Base-by-base conservation (phyloP, 2,113 vertebrate genomes). In the Murina feae region DNA sequence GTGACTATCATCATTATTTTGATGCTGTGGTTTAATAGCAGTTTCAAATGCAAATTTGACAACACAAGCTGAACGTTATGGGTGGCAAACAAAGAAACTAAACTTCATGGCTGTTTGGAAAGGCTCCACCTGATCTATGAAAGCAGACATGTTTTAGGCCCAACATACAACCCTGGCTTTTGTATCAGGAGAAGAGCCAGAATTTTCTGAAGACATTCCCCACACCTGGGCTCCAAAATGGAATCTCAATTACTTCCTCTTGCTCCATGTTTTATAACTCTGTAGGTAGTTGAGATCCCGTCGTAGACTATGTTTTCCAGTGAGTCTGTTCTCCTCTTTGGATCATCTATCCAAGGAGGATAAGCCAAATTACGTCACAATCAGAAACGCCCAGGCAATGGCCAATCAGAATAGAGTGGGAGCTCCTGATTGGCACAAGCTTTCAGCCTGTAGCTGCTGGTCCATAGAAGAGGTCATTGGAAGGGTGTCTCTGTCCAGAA, bases 21-120 rank as follows among this genome's bases (percentile, higher is more conserved):
- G 93, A 75, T 68, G 96, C 79, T 76, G 39, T 9, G 12, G 60
- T 93, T 96, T 97, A 95, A 97, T 90, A 97, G 93, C n/a, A 5
- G 72, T 89, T 98, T 98, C 97, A 97, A 97, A 97, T 98, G 98
- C 96, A 98, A 98, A 98, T 98, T 86, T 97, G 86, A 86, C 85
- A 85, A 92, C 90, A 83, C 86, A 84, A 94, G 93, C 89, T 83
- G 87, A 86, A 92, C 86, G 96, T 72, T 69, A 42, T 0, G n/a
- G 47, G 80, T 14, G 25, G 47, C 42, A 53, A 78, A 95, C 83
- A 96, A 97, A 98, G 87, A 51, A 96, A 42, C 75, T 21, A 21
- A 68, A 92, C 58, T 91, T 93, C 75, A 71, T 0, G 49, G 39
- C 90, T 82, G 84, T 90, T 96, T 44, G 0, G 4, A 96, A 84